Conservation (phyloP, 1,140 invertebrate genomes). For the Agrypnia vestita region DNA sequence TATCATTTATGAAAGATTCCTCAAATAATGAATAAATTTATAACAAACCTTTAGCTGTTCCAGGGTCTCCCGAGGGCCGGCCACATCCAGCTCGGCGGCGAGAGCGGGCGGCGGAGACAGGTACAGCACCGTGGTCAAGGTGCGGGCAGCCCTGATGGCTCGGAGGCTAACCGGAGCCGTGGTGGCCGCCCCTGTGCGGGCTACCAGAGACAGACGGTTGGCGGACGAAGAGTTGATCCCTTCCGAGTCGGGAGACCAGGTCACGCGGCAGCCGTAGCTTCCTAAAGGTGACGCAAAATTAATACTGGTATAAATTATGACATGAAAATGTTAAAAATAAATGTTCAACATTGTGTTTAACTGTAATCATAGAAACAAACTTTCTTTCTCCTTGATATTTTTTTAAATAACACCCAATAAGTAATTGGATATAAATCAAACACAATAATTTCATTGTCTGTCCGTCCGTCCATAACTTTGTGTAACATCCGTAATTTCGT, state of each 20-base stretch:
- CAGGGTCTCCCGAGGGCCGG: constrained; percentile 43
- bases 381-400: too few relatives aligned
- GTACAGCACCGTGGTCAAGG: constrained; percentile 1
- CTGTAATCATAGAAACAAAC: too few relatives aligned
- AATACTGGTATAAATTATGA: background rate
- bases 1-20: too few relatives aligned
- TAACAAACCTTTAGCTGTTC: constrained; percentile 43
- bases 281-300: background rate
- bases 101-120: constrained; percentile 51
- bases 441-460: too few relatives aligned
- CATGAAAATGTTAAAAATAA: background rate
- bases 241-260: constrained; percentile 6
- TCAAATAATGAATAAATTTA: too few relatives aligned
- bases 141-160: constrained; percentile 23
- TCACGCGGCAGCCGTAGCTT: constrained; percentile 40
- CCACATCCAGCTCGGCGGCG: constrained; percentile 42
- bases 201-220: constrained; percentile 11
- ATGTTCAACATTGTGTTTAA: too few relatives aligned
- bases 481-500: too few relatives aligned
- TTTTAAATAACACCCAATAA: too few relatives aligned
- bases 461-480: too few relatives aligned
- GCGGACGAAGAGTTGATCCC: background rate
- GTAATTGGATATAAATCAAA: too few relatives aligned
- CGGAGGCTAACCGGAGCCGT: constrained; percentile 14
- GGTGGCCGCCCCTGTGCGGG: constrained; percentile 20